A percentile compares a stretch with the other conserved stretches of the same genome.
Conservation (phyloP, 2,113 vertebrate species). For the Eupsittula cactorum region DNA sequence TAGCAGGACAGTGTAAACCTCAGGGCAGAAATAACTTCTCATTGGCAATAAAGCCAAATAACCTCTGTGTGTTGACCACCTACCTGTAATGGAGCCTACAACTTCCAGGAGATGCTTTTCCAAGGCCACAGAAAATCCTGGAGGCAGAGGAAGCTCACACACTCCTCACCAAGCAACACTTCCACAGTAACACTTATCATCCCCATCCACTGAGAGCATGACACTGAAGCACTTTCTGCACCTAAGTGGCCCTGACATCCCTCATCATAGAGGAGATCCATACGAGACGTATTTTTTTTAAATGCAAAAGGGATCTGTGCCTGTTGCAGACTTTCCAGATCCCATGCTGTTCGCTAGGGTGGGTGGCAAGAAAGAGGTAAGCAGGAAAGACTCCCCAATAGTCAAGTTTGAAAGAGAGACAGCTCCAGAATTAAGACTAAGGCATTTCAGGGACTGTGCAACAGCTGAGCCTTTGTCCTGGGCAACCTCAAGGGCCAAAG, state of each 20-base stretch:
- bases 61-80: neutral
- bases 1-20: neutral
- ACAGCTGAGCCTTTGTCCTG: neutral
- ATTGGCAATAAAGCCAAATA: neutral
- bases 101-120: neutral
- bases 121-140: neutral
- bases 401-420: neutral
- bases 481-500: neutral
- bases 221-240: neutral
- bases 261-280: neutral
- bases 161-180: neutral
- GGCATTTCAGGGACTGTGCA: neutral
- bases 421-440: neutral
- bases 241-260: neutral
- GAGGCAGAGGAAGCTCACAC: neutral
- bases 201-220: neutral
- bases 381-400: neutral
- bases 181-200: neutral
- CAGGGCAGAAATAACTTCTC: neutral
- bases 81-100: neutral
- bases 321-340: neutral
- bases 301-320: neutral
- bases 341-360: too few species aligned
- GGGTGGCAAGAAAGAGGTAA: neutral
- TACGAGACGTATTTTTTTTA: fast-evolving